Percentiles rank a stretch among this genome's conserved stretches.
phyloP scores from a whole-genome alignment of 2,113 vertebrate species.

The Mormyrus lacerda region DNA sequence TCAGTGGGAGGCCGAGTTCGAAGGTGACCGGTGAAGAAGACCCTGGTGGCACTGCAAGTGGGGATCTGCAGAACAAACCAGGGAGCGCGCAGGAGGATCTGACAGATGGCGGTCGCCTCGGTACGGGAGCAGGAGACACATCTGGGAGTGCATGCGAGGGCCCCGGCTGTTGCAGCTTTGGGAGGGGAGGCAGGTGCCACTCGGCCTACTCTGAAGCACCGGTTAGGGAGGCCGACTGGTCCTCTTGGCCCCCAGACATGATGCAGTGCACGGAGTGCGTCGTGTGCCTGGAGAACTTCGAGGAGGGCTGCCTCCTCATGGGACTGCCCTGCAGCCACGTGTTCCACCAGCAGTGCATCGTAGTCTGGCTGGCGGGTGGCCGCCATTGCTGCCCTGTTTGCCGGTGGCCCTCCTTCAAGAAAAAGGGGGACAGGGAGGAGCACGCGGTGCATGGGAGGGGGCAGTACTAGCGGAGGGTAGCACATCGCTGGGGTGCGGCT shows the following conservation, averaged over 20 bases:
- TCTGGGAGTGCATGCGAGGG: slow-evolving; percentile 37
- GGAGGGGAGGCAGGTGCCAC: slow-evolving; percentile 28
- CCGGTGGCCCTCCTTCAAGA: slow-evolving; percentile 92
- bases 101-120: slow-evolving; percentile 37
- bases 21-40: neutral
- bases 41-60: slow-evolving; percentile 38
- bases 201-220: slow-evolving; percentile 31
- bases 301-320: slow-evolving; percentile 73
- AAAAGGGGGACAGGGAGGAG: slow-evolving; percentile 64
- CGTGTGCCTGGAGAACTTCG: slow-evolving; percentile 93
- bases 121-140: neutral
- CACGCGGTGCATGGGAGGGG: slow-evolving; percentile 16
- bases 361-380: slow-evolving; percentile 81
- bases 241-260: slow-evolving; percentile 71
- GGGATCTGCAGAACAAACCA: slow-evolving; percentile 61
- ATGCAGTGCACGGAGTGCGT: slow-evolving; percentile 87
- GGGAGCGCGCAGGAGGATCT: slow-evolving; percentile 37
- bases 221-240: slow-evolving; percentile 68
- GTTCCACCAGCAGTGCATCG: slow-evolving; percentile 94
- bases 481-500: slow-evolving; percentile 26
- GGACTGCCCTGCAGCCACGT: slow-evolving; percentile 88
- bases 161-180: slow-evolving; percentile 8
- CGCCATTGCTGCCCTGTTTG: slow-evolving; percentile 93
- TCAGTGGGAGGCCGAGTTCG: slow-evolving; percentile 35
- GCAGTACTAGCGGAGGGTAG: neutral